Conservation (phyloP, 2,113 vertebrate genomes). For the Solenodon paradoxus region DNA sequence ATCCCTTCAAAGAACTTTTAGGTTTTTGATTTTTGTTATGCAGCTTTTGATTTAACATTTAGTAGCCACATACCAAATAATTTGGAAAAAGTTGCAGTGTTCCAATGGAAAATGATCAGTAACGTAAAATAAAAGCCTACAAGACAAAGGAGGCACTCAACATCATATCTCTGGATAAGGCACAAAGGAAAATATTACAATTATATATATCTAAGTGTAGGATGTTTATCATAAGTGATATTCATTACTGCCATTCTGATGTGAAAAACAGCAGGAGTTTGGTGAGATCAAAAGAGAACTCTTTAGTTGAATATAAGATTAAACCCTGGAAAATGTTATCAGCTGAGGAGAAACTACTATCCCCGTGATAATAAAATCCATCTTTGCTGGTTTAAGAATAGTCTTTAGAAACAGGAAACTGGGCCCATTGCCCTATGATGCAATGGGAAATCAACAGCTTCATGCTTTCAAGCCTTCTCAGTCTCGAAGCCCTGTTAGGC, state of each 20-base stretch:
- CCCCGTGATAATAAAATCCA: background rate
- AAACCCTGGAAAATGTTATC: background rate
- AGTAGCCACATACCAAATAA: background rate
- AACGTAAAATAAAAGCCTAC: background rate
- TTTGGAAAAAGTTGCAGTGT: background rate
- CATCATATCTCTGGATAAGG: background rate
- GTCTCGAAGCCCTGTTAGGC: background rate
- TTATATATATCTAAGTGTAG: no score
- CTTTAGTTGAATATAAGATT: background rate
- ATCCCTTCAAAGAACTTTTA: background rate
- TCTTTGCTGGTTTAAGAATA: background rate
- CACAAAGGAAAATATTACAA: background rate
- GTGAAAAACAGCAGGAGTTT: background rate
- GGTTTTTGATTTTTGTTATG: background rate
- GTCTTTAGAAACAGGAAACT: background rate
- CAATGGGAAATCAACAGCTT: background rate
- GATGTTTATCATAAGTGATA: background rate
- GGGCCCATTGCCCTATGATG: background rate
- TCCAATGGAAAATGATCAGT: background rate
- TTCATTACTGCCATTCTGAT: background rate
- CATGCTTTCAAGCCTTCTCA: background rate
- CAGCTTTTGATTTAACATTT: background rate
- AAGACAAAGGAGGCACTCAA: background rate
- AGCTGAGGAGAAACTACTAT: background rate
- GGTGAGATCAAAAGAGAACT: background rate